Conservation (phyloP, 2,888 invertebrate genomes). For the Scrobipalpa atriplicella region DNA sequence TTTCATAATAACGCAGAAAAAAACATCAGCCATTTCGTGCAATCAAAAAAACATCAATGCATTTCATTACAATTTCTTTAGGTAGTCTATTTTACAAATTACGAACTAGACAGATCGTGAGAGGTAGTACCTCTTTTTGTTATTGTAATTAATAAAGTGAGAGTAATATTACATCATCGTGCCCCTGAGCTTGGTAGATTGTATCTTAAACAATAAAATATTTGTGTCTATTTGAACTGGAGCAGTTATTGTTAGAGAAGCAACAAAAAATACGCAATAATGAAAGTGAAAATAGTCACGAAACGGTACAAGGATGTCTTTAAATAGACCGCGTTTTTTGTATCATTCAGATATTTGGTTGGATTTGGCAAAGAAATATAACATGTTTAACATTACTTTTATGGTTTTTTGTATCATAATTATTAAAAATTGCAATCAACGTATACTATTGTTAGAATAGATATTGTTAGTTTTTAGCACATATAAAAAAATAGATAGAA, state of each 20-base stretch:
- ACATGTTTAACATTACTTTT: background rate
- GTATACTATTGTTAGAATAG: too few species aligned
- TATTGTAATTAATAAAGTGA: constrained; percentile 1
- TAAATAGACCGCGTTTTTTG: constrained; percentile 15
- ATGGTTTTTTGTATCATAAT: background rate
- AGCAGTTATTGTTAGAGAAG: constrained; percentile 31
- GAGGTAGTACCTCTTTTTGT: constrained; percentile 1
- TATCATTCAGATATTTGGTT: background rate
- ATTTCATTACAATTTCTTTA: background rate
- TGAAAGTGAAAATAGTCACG: constrained; percentile 61
- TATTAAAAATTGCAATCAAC: too few species aligned
- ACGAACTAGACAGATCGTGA: constrained; percentile 1
- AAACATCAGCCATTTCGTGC: background rate
- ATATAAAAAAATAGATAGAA: too few species aligned
- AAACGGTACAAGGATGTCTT: constrained; percentile 64
- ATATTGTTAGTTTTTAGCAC: too few species aligned
- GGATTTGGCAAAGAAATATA: background rate
- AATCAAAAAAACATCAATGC: background rate
- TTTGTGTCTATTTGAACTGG: constrained; percentile 5
- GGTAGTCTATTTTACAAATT: background rate
- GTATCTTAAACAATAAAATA: constrained; percentile 18
- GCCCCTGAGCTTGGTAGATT: constrained; percentile 10
- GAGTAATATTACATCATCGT: constrained; percentile 8
- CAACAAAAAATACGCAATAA: constrained; percentile 46
- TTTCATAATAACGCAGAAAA: background rate